These are phyloP conservation scores for Pheosia gnoma DNA, from an alignment of 2,888 invertebrate genomes.

Conservation along the genomic window DNA sequence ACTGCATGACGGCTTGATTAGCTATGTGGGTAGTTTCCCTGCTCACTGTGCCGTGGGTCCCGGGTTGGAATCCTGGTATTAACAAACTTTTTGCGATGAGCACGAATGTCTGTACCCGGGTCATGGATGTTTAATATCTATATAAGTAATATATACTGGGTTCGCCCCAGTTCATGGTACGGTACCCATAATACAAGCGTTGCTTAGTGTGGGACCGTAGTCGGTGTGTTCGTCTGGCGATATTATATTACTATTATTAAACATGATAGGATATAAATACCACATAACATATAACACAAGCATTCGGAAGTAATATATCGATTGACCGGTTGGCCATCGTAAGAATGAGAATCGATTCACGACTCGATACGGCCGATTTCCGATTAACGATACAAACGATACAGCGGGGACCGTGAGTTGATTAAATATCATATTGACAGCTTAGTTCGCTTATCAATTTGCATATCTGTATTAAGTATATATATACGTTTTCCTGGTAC, in stretches of 20 bases:
- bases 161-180: too few relatives aligned
- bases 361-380: slow-evolving; percentile 40
- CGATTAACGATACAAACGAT: slow-evolving; percentile 41
- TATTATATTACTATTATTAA: neutral
- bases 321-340: slow-evolving; percentile 36
- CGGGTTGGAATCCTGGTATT: too few relatives aligned
- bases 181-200: too few relatives aligned
- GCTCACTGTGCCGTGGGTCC: too few relatives aligned
- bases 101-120: too few relatives aligned
- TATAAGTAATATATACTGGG: too few relatives aligned
- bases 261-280: slow-evolving; percentile 6
- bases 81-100: too few relatives aligned
- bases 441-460: slow-evolving; percentile 17
- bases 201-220: too few relatives aligned
- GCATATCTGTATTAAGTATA: slow-evolving; percentile 1
- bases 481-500: neutral
- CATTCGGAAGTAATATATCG: slow-evolving; percentile 35
- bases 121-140: too few relatives aligned
- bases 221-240: neutral
- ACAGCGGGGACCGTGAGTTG: slow-evolving; percentile 26
- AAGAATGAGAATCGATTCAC: slow-evolving; percentile 38
- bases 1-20: too few relatives aligned
- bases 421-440: slow-evolving; percentile 33
- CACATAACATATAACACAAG: slow-evolving; percentile 16
- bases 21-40: too few relatives aligned